These are phyloP conservation scores for Eonycteris spelaea DNA, from an alignment of 2,113 vertebrate species.

Conservation along the genomic window DNA sequence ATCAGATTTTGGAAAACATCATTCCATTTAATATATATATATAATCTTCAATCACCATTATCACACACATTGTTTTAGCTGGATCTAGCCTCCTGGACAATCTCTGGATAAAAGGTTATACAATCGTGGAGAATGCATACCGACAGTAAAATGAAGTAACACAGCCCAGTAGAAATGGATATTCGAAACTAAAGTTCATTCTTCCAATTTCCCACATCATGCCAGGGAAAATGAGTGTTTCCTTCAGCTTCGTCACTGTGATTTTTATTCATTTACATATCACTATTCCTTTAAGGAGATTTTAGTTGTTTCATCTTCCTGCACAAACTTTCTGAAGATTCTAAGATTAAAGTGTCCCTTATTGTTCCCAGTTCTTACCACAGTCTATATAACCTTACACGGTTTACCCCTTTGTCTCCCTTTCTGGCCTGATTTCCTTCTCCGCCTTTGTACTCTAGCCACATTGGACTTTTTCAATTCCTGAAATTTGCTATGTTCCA, in stretches of 20 bases:
- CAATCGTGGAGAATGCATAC: background rate
- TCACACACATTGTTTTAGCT: background rate
- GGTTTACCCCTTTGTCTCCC: background rate
- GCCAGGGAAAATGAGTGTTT: background rate
- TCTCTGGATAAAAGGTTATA: background rate
- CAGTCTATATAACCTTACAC: background rate
- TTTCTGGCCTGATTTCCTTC: background rate
- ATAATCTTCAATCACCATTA: background rate
- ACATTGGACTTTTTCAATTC: background rate
- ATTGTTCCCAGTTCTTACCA: background rate
- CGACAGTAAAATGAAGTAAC: background rate
- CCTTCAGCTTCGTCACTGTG: background rate
- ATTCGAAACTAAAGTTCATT: background rate
- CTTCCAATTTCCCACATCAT: background rate
- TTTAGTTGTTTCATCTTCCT: background rate
- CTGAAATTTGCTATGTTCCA: background rate
- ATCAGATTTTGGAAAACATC: background rate
- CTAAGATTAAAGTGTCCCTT: background rate
- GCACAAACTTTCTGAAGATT: background rate
- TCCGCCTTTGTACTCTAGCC: background rate
- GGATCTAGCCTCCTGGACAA: background rate
- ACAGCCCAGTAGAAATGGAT: background rate
- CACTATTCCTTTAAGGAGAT: background rate
- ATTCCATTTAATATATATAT: background rate
- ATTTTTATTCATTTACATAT: background rate